Evolutionary conservation across 2,888 invertebrate species (phyloP).

Genomic region (Amblyjoppa proteus): DNA sequence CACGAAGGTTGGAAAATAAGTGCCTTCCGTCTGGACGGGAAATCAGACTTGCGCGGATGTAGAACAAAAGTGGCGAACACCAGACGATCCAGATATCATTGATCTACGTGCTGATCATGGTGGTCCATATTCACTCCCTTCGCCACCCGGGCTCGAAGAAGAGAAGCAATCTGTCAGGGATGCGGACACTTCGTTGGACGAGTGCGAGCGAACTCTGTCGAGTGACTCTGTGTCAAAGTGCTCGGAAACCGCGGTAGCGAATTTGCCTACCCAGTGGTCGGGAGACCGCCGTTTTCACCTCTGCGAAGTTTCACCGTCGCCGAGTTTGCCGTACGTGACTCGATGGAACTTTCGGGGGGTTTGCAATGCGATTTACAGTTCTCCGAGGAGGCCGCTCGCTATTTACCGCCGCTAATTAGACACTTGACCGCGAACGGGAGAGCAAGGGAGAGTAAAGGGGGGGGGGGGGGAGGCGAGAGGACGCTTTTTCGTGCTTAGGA

Average conservation of each 20-base stretch:
- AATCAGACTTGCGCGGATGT: neutral
- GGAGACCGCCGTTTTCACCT: neutral
- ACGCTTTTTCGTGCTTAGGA: neutral
- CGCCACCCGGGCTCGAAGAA: no score
- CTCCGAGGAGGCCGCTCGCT: slow-evolving; percentile 5
- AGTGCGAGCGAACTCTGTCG: neutral
- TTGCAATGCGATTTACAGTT: slow-evolving; percentile 43
- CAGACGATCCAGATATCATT: no score
- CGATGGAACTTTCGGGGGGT: slow-evolving; percentile 5
- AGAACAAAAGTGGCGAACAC: neutral
- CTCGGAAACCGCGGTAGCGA: neutral
- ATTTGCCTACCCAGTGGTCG: neutral
- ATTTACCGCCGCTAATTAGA: slow-evolving; percentile 41
- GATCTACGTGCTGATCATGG: neutral
- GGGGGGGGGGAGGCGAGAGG: neutral
- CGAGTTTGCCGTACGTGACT: neutral
- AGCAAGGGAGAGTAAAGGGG: neutral
- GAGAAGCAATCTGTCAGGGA: neutral
- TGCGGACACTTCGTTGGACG: neutral
- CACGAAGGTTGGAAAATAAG: neutral
- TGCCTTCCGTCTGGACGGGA: neutral
- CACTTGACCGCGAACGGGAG: slow-evolving; percentile 40
- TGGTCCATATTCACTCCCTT: neutral
- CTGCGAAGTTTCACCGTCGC: neutral
- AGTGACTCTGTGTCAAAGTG: slow-evolving; percentile 30